Percentiles rank a stretch among this genome's conserved stretches.
Evolutionary conservation across 92 coral and sea anemone genomes (phyloP).

Genomic region (Palythoa caribaeorum): DNA sequence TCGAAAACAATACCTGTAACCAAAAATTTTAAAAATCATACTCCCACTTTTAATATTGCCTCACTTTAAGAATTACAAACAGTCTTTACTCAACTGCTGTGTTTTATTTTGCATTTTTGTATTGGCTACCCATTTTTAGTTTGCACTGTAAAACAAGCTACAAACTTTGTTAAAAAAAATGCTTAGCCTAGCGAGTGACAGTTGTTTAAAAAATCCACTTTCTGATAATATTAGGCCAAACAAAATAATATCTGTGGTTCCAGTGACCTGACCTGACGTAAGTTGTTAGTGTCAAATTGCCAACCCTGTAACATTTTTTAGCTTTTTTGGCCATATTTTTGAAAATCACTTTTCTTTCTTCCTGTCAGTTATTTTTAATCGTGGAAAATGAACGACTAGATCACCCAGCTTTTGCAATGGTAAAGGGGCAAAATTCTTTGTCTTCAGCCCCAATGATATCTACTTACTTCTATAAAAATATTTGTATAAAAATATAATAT

Average conservation of each 20-base stretch:
- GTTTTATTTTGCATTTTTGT: conserved; percentile 9
- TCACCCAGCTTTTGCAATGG: background rate
- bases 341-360: background rate
- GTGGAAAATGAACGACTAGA: background rate
- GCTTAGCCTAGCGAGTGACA: background rate
- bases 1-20: conserved; percentile 8
- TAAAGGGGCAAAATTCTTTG: background rate
- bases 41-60: background rate
- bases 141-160: background rate
- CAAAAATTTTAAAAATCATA: conserved; percentile 6
- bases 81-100: conserved; percentile 22
- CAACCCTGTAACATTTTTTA: background rate
- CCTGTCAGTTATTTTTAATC: background rate
- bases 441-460: background rate
- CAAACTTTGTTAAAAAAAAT: background rate
- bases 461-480: too few relatives aligned
- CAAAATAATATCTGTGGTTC: too few relatives aligned
- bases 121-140: conserved; percentile 20
- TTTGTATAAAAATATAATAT: too few relatives aligned
- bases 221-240: background rate
- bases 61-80: conserved; percentile 1
- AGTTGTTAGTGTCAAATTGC: background rate
- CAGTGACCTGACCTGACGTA: background rate
- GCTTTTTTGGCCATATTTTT: background rate
- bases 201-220: background rate